Conservation (phyloP, 2,888 invertebrate genomes). For the Hypena proboscidalis region DNA sequence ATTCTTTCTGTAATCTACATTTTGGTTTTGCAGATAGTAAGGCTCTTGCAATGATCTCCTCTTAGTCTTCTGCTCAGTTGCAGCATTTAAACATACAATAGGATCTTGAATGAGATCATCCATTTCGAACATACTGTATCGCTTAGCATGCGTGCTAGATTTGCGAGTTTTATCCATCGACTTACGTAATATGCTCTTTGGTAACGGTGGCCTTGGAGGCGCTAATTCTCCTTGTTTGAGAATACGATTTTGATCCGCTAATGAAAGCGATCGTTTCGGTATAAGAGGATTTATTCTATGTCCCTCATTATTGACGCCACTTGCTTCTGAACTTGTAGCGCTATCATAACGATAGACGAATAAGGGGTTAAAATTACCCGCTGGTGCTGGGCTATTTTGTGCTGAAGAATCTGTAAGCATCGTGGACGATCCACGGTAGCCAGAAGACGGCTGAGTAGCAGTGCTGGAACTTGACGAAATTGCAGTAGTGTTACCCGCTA, state of each 20-base stretch:
- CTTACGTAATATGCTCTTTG: constrained; percentile 90
- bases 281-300: constrained; percentile 82
- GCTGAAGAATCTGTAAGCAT: constrained; percentile 91
- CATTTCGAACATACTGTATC: constrained; percentile 94
- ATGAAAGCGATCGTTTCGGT: constrained; percentile 88
- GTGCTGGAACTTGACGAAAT: constrained; percentile 89
- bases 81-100: constrained; percentile 72
- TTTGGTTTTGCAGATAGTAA: constrained; percentile 85
- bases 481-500: constrained; percentile 82
- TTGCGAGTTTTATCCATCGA: constrained; percentile 84
- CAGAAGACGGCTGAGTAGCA: constrained; percentile 93
- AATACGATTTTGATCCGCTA: constrained; percentile 82
- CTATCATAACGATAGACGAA: constrained; percentile 94
- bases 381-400: constrained; percentile 87
- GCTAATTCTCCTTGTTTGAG: constrained; percentile 81
- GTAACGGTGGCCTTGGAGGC: constrained; percentile 90
- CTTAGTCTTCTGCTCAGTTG: constrained; percentile 85
- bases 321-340: constrained; percentile 90
- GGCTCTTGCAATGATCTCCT: constrained; percentile 92
- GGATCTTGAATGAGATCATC: constrained; percentile 84
- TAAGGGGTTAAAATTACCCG: constrained; percentile 88
- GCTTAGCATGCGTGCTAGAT: constrained; percentile 83
- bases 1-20: constrained; percentile 79
- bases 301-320: constrained; percentile 86
- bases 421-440: constrained; percentile 94